Base-by-base conservation (phyloP, 2,113 vertebrate species). In the Ammodytes marinus region DNA sequence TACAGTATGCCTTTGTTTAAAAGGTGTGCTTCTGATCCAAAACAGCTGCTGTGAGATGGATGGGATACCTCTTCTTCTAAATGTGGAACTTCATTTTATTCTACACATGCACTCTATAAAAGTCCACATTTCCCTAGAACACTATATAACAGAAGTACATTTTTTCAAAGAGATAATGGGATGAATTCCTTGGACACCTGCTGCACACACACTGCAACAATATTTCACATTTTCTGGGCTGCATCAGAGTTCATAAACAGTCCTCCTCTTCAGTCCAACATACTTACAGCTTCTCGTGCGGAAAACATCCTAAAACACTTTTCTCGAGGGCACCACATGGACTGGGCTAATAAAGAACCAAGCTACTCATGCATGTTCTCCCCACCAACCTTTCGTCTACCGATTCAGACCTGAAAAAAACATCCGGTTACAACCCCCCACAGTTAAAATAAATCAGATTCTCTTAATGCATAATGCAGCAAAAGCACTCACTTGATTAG, bases 401-500 rank as follows among this genome's bases (percentile, higher is more conserved):
- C n/a, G 10, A 82, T 77, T 79, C 57, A 86, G 58, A 67, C 27
- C n/a, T 15, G 37, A 83, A 84, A 61, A 55, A 84, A 84, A 61
- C 60, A 84, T 82, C 68, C 4, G 8, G 40, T 66, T 79, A 77
- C 58, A 64, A 80, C 57, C 65, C 57, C 65, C 68, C 71, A 55
- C 68, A 59, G 79, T 84, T 85, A 85, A 76, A 91, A 85, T 90
- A 90, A 90, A 90, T 89, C 86, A 84, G 86, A 81, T 72, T 78
- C 70, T 77, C 50, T 27, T 63, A 39, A 89, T 91, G 87, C 85
- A 91, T 90, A 86, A 91, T 90, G 88, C 86, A 89, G 74, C 69
- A 80, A 81, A 27, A 87, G 78, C 86, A 89, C 89, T 91, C 80
- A 79, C 86, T 86, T 90, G 93, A 93, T 93, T 87, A 83, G 87